phyloP scores from a whole-genome alignment of 2,797 vertebrate species.

The Gobionotothen gibberifrons region DNA sequence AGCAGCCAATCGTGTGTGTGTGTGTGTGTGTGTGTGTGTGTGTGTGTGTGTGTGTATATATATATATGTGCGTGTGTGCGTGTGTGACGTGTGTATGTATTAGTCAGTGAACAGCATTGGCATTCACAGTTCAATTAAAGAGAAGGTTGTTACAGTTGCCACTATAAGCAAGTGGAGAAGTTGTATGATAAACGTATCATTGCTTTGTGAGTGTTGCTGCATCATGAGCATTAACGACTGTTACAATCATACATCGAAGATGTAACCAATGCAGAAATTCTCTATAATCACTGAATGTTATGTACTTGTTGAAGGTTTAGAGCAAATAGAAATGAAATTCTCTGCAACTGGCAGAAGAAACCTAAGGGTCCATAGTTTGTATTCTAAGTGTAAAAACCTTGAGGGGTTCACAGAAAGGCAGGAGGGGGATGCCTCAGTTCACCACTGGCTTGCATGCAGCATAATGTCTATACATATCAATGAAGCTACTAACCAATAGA shows the following conservation, averaged over 20 bases:
- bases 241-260: conserved; percentile 66
- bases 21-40: conserved; percentile 43
- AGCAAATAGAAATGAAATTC: conserved; percentile 42
- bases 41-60: conserved; percentile 55
- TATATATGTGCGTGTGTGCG: background rate
- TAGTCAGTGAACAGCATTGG: conserved; percentile 54
- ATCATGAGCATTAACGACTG: conserved; percentile 66
- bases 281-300: conserved; percentile 68
- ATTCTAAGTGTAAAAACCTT: conserved; percentile 40
- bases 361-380: conserved; percentile 45
- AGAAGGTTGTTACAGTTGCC: conserved; percentile 45
- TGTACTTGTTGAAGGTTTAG: conserved; percentile 44
- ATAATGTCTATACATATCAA: conserved; percentile 74
- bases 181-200: conserved; percentile 56
- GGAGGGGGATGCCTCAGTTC: conserved; percentile 50
- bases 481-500: conserved; percentile 78
- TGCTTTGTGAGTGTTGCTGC: conserved; percentile 63
- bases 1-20: too few species aligned
- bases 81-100: conserved; percentile 50
- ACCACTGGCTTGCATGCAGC: conserved; percentile 75
- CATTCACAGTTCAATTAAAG: conserved; percentile 54
- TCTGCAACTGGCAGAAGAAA: conserved; percentile 51
- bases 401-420: conserved; percentile 34
- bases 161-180: conserved; percentile 45
- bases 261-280: conserved; percentile 51